Base-by-base conservation (phyloP, 2,113 vertebrate genomes). In the Notarius lentiginosus region DNA sequence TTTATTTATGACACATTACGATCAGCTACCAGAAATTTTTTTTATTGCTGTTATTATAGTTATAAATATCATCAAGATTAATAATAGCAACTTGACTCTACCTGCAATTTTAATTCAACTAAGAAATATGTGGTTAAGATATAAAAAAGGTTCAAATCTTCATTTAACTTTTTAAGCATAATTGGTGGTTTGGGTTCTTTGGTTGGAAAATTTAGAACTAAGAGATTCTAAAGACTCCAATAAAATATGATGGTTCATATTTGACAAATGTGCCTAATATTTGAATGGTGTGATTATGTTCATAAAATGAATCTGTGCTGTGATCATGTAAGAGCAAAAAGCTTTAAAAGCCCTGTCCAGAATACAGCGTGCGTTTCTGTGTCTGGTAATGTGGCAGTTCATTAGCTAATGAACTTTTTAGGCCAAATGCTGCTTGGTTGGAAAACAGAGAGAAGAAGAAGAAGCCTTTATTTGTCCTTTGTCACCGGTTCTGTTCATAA, bases 381-480 rank as follows among this genome's bases (percentile, higher is more conserved):
- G 30, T 58, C n/a, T 79, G 61, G 10, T 86, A 79, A 86, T 86
- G 75, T 4, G 18, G 14, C 10, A 58, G n/a, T 70, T 72, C 63
- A 86, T 86, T 86, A 86, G 85, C 77, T 82, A 86, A 86, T 73
- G 77, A 82, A 82, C 65, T 82, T 81, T 86, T 49, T 17, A 20
- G 65, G 55, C 17, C 34, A 86, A 81, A 47, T 72, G 30, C 72
- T 86, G 63, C 63, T 41, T 86, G 63, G 3, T 68, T 80, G 7
- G 10, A 70, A 79, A 41, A 70, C 49, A 58, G 15, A 79, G 47
- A 70, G 11, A 41, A 41, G 41, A 41, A 41, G 41, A 41, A 41
- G 4, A 41, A 41, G 41, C 41, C 41, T 41, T 41, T 41, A 41
- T 41, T 41, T 41, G 34, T n/a, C n/a, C n/a, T n/a, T n/a, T n/a